Conservation (phyloP, 2,888 invertebrate genomes). For the Drosophila fungiperda region DNA sequence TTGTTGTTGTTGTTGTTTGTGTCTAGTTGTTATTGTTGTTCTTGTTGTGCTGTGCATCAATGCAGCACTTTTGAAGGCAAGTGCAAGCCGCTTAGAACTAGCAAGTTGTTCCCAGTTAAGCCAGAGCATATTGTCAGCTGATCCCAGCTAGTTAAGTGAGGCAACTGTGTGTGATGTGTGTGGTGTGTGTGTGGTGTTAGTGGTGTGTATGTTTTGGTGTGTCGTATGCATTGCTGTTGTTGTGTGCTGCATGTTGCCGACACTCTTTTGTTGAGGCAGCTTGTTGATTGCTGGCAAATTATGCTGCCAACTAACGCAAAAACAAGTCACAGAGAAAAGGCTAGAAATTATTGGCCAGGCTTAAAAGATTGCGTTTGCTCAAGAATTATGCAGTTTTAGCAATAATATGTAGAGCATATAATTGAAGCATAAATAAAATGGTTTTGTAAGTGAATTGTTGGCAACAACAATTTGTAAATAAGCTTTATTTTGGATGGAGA, state of each 20-base stretch:
- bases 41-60: conserved; percentile 27
- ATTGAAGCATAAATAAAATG: background rate
- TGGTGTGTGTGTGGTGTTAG: background rate
- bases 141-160: conserved; percentile 29
- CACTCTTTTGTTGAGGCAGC: conserved; percentile 10
- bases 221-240: background rate
- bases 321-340: conserved; percentile 14
- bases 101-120: conserved; percentile 16
- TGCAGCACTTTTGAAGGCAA: conserved; percentile 46
- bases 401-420: background rate
- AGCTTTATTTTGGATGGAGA: background rate
- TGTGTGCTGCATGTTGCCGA: background rate
- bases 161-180: conserved; percentile 7
- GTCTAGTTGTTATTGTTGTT: conserved; percentile 19
- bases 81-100: conserved; percentile 52
- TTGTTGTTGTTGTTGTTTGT: conserved; percentile 25
- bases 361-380: conserved; percentile 17
- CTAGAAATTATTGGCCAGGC: conserved; percentile 30
- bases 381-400: conserved; percentile 3
- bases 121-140: conserved; percentile 50
- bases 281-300: conserved; percentile 32
- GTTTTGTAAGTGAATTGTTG: background rate
- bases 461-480: background rate
- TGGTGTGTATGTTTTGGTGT: background rate
- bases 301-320: conserved; percentile 12